Evolutionary conservation across 2,113 vertebrate species (phyloP).

Genomic region (Myotis yumanensis): DNA sequence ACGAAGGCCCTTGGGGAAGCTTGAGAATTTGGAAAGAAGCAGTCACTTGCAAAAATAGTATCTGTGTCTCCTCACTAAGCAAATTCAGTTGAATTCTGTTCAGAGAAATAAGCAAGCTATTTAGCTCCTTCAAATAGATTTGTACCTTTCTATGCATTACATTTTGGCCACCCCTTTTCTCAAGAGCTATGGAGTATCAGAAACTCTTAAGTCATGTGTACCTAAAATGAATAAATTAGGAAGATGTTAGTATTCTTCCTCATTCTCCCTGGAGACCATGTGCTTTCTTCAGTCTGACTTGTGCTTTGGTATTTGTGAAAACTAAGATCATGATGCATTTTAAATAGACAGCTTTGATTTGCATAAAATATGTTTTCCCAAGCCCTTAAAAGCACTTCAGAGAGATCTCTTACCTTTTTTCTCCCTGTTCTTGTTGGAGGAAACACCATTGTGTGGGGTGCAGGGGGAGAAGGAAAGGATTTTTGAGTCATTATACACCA

Average conservation of each 20-base stretch:
- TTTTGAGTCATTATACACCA: background rate
- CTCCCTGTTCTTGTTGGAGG: background rate
- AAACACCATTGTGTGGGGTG: background rate
- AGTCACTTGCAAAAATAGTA: background rate
- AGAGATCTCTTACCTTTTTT: background rate
- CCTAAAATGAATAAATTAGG: background rate
- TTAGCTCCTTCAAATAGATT: background rate
- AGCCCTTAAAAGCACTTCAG: background rate
- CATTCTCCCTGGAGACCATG: background rate
- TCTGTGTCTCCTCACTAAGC: conserved; percentile 38
- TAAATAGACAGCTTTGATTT: conserved; percentile 32
- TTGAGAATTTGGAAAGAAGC: conserved; percentile 33
- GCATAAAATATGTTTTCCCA: background rate
- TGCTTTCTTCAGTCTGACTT: background rate
- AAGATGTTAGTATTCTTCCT: background rate
- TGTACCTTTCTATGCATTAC: background rate
- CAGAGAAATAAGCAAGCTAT: conserved; percentile 11
- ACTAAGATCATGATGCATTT: background rate
- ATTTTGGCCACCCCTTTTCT: background rate
- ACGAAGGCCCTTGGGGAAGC: background rate
- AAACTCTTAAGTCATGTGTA: background rate
- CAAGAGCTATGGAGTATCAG: background rate
- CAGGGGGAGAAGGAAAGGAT: background rate
- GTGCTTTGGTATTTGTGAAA: conserved; percentile 37
- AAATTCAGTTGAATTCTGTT: conserved; percentile 30